Evolutionary conservation across 1,140 invertebrate species (phyloP).

Genomic region (Cyclina sinensis): DNA sequence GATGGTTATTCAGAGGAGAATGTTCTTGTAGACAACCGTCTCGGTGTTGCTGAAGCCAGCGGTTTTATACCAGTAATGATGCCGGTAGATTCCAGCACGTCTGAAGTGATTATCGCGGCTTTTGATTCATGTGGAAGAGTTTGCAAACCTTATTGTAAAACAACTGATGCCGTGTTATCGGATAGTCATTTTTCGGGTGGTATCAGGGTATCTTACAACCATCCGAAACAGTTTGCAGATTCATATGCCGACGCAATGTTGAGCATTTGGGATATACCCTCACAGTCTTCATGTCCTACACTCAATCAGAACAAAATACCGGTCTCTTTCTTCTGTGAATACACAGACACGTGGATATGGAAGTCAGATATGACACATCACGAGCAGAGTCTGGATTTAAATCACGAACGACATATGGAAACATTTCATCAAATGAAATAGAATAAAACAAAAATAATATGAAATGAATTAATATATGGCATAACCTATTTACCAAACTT

Average conservation of each 20-base stretch:
- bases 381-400: too few relatives aligned
- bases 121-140: conserved; percentile 72
- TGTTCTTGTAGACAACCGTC: conserved; percentile 77
- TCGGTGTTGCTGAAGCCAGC: conserved; percentile 75
- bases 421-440: too few relatives aligned
- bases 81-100: conserved; percentile 47
- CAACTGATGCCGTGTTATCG: not conserved
- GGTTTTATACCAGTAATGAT: conserved; percentile 76
- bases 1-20: conserved; percentile 78
- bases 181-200: conserved; percentile 66
- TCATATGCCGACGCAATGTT: conserved; percentile 67
- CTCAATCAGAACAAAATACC: conserved; percentile 58
- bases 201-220: conserved; percentile 58
- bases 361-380: not conserved
- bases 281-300: conserved; percentile 60
- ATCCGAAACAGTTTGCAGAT: conserved; percentile 56
- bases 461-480: too few relatives aligned
- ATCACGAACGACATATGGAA: too few relatives aligned
- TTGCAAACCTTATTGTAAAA: conserved; percentile 66
- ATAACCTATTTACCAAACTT: too few relatives aligned
- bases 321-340: conserved; percentile 71
- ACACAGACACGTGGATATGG: conserved; percentile 70
- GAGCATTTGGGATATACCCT: conserved; percentile 65
- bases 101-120: conserved; percentile 68
- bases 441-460: too few relatives aligned